Conservation (phyloP, 2,797 vertebrate species). For the Enteromius mattozi region DNA sequence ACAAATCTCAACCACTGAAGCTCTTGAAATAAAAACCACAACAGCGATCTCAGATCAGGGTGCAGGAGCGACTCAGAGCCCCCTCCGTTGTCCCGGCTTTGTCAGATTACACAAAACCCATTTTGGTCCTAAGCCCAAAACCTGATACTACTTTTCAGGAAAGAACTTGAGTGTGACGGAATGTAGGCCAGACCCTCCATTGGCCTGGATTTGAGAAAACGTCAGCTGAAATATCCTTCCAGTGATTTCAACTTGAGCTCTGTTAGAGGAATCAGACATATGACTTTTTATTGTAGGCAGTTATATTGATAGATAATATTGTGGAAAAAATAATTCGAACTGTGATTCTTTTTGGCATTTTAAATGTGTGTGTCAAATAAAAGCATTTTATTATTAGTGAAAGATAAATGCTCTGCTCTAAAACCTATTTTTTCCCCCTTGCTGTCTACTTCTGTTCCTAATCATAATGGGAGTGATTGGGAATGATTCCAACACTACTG, state of each 20-base stretch:
- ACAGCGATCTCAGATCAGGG: constrained; percentile 45
- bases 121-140: constrained; percentile 57
- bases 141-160: constrained; percentile 59
- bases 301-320: constrained; percentile 4
- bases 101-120: constrained; percentile 55
- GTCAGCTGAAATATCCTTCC: constrained; percentile 40
- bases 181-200: constrained; percentile 32
- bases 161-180: constrained; percentile 39
- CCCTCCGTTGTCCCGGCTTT: constrained; percentile 37
- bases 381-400: constrained; percentile 1
- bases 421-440: not conserved
- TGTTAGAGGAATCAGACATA: constrained; percentile 24
- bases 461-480: not conserved
- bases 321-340: not conserved
- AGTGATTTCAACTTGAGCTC: constrained; percentile 9
- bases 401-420: constrained; percentile 2
- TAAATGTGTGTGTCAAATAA: constrained; percentile 5
- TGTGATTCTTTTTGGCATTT: not conserved
- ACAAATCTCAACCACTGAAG: constrained; percentile 45
- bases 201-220: constrained; percentile 48
- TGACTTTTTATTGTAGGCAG: constrained; percentile 13
- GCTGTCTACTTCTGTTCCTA: not conserved
- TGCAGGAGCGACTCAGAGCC: constrained; percentile 20
- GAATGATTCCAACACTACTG: not conserved
- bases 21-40: constrained; percentile 24